These are phyloP conservation scores for Danio tinwini DNA, from an alignment of 2,797 vertebrate genomes.

Conservation along the genomic window DNA sequence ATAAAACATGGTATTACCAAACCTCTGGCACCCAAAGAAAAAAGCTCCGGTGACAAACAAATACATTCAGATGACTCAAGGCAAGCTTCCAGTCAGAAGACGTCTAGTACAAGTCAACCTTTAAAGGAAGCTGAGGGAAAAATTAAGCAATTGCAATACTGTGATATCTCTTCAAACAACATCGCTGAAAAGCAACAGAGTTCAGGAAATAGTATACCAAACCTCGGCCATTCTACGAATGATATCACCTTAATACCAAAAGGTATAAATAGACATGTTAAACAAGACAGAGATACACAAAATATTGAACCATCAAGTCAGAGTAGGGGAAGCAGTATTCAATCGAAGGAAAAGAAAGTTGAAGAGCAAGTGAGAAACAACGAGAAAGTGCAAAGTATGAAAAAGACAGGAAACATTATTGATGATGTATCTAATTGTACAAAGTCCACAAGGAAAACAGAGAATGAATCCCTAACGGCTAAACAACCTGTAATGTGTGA, in stretches of 20 bases:
- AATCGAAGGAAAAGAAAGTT: slow-evolving; percentile 48
- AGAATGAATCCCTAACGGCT: slow-evolving; percentile 3
- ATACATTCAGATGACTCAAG: slow-evolving; percentile 19
- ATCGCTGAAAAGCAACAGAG: slow-evolving; percentile 11
- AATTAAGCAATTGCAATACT: slow-evolving; percentile 10
- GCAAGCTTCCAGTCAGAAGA: slow-evolving; percentile 6
- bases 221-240: slow-evolving; percentile 3
- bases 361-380: slow-evolving; percentile 33
- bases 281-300: slow-evolving; percentile 5
- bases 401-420: not conserved
- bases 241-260: slow-evolving; percentile 18
- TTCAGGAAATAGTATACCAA: slow-evolving; percentile 1
- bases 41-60: slow-evolving; percentile 12
- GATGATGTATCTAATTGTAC: slow-evolving; percentile 9
- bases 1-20: slow-evolving; percentile 18
- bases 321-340: slow-evolving; percentile 10
- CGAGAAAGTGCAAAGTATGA: slow-evolving; percentile 25
- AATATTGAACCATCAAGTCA: not conserved
- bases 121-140: slow-evolving; percentile 12
- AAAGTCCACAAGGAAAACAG: slow-evolving; percentile 19
- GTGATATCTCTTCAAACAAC: not conserved
- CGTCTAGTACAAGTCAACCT: slow-evolving; percentile 8
- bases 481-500: not conserved
- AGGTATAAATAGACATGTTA: not conserved
- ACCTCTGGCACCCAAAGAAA: not conserved